Percentiles rank a stretch among this genome's conserved stretches.
Conservation (phyloP, 2,113 vertebrate species). For the Vireo altiloquus region DNA sequence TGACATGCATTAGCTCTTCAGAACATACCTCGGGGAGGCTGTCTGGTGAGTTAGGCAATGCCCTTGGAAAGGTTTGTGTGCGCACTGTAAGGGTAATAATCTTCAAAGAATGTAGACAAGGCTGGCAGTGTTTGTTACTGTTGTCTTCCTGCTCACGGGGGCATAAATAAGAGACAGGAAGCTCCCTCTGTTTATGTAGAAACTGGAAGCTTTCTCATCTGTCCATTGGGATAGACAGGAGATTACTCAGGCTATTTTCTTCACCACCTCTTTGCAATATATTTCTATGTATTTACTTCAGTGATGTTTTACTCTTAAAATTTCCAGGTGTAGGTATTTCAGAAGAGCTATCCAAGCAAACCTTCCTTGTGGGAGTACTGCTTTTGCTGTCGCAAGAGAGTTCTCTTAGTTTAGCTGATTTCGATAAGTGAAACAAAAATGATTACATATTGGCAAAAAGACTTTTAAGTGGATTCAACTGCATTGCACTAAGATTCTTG, state of each 20-base stretch:
- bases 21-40: not conserved
- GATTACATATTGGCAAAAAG: not conserved
- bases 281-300: not conserved
- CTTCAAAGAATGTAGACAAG: not conserved
- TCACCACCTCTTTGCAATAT: not conserved
- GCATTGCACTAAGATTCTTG: conserved; percentile 11
- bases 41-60: conserved; percentile 22
- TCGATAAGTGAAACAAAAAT: not conserved
- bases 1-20: not conserved
- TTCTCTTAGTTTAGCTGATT: not conserved
- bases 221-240: not conserved
- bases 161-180: conserved; percentile 5
- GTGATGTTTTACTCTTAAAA: not conserved
- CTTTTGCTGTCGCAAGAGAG: not conserved
- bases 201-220: not conserved
- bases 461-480: not conserved
- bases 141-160: not conserved
- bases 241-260: not conserved
- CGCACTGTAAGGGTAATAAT: not conserved
- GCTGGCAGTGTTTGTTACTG: not conserved
- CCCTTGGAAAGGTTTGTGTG: not conserved
- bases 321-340: not conserved
- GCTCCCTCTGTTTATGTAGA: not conserved
- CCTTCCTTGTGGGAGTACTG: not conserved
- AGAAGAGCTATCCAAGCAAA: not conserved